Evolutionary conservation across 2,113 vertebrate genomes (phyloP).

Genomic region (Struthio camelus): DNA sequence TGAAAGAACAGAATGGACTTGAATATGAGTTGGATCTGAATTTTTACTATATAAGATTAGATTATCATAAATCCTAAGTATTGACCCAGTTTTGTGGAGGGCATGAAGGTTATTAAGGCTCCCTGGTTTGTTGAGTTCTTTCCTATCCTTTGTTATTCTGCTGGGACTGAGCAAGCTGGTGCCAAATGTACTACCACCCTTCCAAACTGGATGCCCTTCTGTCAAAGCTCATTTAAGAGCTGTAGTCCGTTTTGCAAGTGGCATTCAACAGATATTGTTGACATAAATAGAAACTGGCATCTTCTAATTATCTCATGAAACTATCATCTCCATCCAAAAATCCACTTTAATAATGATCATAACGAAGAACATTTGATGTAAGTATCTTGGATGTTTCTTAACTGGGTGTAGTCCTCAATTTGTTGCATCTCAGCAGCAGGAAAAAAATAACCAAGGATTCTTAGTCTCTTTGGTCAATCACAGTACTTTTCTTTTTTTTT

Average conservation of each 20-base stretch:
- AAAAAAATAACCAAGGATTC: not conserved
- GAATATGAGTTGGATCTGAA: not conserved
- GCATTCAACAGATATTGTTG: not conserved
- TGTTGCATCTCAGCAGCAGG: not conserved
- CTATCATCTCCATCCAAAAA: not conserved
- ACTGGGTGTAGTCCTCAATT: not conserved
- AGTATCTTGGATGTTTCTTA: not conserved
- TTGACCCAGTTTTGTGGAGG: not conserved
- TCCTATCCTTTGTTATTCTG: not conserved
- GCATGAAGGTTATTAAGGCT: not conserved
- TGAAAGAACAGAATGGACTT: not conserved
- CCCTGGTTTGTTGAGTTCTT: not conserved
- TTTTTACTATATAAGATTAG: not conserved
- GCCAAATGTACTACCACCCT: not conserved
- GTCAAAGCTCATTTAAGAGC: not conserved
- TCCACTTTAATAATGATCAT: not conserved
- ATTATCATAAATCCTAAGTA: not conserved
- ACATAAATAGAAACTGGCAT: not conserved
- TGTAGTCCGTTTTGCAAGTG: not conserved
- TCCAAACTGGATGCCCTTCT: not conserved
- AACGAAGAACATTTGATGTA: not conserved
- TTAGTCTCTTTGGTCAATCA: not conserved
- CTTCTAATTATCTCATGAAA: slow-evolving; percentile 2
- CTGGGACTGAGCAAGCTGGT: not conserved
- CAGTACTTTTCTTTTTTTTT: not conserved